Evolutionary conservation across 2,888 invertebrate species (phyloP), one percentile per base, ranked within the genome.

Genomic region (Polietes domitor): DNA sequence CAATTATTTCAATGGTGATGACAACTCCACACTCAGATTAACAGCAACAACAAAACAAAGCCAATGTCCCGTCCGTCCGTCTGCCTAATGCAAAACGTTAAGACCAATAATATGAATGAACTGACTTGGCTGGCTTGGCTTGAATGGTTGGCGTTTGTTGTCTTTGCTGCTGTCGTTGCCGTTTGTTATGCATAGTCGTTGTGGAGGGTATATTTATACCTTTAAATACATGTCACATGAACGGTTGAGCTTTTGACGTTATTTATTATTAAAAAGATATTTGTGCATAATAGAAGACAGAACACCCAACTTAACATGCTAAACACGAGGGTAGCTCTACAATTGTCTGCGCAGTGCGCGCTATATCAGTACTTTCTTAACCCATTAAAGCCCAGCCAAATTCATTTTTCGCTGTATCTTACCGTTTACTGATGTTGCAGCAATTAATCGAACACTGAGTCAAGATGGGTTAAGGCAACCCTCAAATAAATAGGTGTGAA

Each of bases 181-280:
- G 24, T 41, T n/a, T 26, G 26, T 9, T 19, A 19, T 26, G 2
- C 41, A 19, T 41, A 9, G 65, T 19, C 19, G 26, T 26, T 26
- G 58, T n/a, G 3, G 61, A 61, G 7, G 28, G 12, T 15, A 2
- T 37, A 43, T 68, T 68, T 43, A 24, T 68, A 68, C 15, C 41
- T 17, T 32, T 63, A 63, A 43, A 24, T 68, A 41, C 37, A 7
- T 61, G 26, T 28, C 43, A 68, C 15, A 68, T 68, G 19, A 68
- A 21, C 24, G 15, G 28, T 41, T 65, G 37, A 61, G 61, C 61
- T 65, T 41, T 68, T 68, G 68, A 68, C 43, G 41, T 68, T 68
- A 68, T 68, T 68, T 68, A 68, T 68, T 68, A 68, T 68, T 68
- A 43, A 68, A 68, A 21, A 68, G 68, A 43, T 15, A 68, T 68